These are phyloP conservation scores for Harpegnathos saltator DNA, from an alignment of 1,140 invertebrate species.

Conservation along the genomic window DNA sequence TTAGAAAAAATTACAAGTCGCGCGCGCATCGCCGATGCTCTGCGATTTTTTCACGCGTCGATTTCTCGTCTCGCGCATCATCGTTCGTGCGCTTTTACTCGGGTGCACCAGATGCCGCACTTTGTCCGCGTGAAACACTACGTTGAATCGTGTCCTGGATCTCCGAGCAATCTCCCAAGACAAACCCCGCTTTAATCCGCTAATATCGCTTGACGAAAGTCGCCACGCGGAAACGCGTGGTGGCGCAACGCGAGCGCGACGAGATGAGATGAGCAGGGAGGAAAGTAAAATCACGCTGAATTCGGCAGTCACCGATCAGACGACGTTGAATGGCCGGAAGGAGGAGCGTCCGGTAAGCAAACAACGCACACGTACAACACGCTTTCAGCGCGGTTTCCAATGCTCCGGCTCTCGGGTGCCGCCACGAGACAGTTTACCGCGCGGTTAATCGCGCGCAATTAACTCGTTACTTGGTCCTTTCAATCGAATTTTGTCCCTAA, in stretches of 20 bases:
- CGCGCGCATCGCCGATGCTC: no score
- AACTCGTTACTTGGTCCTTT: constrained; percentile 73
- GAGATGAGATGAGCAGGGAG: neutral
- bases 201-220: neutral
- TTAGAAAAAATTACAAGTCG: no score
- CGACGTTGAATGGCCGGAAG: constrained; percentile 40
- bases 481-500: constrained; percentile 68
- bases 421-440: constrained; percentile 56
- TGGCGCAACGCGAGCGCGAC: neutral
- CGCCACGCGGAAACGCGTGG: neutral
- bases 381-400: constrained; percentile 51
- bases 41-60: no score
- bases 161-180: neutral
- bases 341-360: constrained; percentile 24
- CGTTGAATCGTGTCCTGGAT: neutral
- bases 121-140: neutral
- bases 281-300: constrained; percentile 22
- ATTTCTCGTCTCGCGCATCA: no score
- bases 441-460: constrained; percentile 72
- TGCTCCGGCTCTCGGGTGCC: neutral
- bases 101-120: no score
- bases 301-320: constrained; percentile 1
- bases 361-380: constrained; percentile 52
- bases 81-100: neutral
- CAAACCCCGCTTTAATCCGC: constrained; percentile 2